These are phyloP conservation scores for Galaxias olidus DNA, from an alignment of 2,797 vertebrate genomes.

Conservation along the genomic window DNA sequence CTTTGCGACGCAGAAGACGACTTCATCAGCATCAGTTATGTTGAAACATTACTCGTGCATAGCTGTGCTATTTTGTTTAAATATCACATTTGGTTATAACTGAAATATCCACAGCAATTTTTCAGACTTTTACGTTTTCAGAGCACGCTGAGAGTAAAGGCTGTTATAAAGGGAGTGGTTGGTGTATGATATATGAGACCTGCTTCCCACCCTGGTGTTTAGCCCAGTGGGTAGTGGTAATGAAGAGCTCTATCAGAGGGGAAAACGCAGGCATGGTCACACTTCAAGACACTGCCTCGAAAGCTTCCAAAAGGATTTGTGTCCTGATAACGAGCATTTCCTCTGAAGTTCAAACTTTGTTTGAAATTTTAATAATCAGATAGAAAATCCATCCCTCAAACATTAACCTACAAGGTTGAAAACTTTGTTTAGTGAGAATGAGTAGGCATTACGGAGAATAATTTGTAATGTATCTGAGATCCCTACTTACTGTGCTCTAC, in stretches of 20 bases:
- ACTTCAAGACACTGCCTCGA: too few species aligned
- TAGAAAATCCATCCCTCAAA: conserved; percentile 38
- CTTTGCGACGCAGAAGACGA: too few species aligned
- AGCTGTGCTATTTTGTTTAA: too few species aligned
- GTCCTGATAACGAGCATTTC: too few species aligned
- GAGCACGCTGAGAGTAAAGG: not conserved
- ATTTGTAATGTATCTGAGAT: conserved; percentile 54
- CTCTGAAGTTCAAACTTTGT: too few species aligned
- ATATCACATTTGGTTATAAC: too few species aligned
- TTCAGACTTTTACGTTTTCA: not conserved
- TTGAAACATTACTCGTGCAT: too few species aligned
- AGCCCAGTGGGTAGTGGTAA: not conserved
- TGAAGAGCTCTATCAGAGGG: conserved; percentile 17
- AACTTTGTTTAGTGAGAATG: conserved; percentile 18
- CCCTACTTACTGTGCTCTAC: conserved; percentile 48
- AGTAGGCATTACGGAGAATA: conserved; percentile 38
- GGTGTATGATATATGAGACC: conserved; percentile 4
- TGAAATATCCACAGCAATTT: too few species aligned
- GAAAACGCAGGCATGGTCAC: conserved; percentile 8
- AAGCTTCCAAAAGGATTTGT: too few species aligned
- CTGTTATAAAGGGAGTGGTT: conserved; percentile 1
- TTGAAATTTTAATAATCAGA: not conserved
- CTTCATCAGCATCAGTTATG: too few species aligned
- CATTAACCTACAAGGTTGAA: conserved; percentile 33
- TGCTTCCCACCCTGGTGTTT: not conserved